Base-by-base conservation (phyloP, 2,888 invertebrate genomes). In the Heliothis peltigera region DNA sequence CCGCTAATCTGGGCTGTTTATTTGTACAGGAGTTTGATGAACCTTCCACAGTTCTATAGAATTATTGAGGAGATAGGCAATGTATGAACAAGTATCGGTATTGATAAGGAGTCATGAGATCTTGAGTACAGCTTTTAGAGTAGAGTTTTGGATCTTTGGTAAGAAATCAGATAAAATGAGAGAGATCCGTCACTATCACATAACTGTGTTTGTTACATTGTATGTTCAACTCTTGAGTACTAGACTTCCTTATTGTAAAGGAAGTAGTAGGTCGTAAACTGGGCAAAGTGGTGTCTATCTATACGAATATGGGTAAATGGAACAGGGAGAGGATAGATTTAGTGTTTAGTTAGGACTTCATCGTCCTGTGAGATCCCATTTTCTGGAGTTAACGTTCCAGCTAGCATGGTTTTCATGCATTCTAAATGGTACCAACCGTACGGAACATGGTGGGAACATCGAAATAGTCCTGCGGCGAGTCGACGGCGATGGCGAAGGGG, bases 381-480 rank as follows among this genome's bases (percentile, higher is more conserved):
- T 35, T 65, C 12, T 17, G 15, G 22, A 19, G 6, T 4, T 22
- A 22, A 2, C 12, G 39, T 32, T 8, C 15, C 1, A 2, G 44
- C 8, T 8, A 4, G 7, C 15, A 4, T 1, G 5, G 15, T 15
- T n/a, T 39, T n/a, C 39, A 39, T 4, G 39, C n/a, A 39, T 39
- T 63, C 56, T 51, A 48, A 56, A 56, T 62, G 17, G 66, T 86
- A 96, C 97, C 96, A 95, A 98, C 98, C 96, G 97, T 96, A 88
- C 97, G 96, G 89, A 98, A 98, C 97, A 98, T 97, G 52, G 98
- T 98, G 39, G 97, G 96, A 76, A 98, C 97, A 75, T 97, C 96
- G 89, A 98, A 98, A 92, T 98, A 98, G 79, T 97, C 97, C 57
- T 96, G 95, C 59, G 96, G 97, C 56, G 96, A 94, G 89, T 98